A percentile compares a stretch with the other conserved stretches of the same genome.
Conservation (phyloP, 2,797 vertebrate genomes). For the Carapus acus region DNA sequence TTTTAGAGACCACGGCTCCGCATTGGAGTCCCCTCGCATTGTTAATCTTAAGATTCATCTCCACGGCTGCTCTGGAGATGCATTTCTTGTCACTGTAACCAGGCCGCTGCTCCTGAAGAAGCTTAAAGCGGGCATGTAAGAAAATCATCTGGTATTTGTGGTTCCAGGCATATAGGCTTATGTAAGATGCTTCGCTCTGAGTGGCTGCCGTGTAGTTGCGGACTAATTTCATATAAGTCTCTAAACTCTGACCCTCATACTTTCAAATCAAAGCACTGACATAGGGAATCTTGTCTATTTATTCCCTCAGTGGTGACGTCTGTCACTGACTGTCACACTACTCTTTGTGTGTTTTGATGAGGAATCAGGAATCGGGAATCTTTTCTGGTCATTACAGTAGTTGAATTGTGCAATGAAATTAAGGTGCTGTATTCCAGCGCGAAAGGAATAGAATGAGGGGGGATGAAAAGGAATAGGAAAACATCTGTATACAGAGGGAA, state of each 20-base stretch:
- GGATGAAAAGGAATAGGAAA: no score
- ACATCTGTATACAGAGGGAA: no score
- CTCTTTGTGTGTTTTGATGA: no score
- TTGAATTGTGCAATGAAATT: no score
- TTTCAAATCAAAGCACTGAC: constrained; percentile 26
- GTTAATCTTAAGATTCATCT: constrained; percentile 15
- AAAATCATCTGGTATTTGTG: constrained; percentile 1
- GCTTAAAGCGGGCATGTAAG: neutral
- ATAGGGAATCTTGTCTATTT: no score
- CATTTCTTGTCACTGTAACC: no score
- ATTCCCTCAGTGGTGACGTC: no score
- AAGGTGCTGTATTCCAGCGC: no score
- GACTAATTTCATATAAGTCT: constrained; percentile 22
- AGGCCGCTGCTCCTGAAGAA: neutral
- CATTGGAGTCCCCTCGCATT: constrained; percentile 1
- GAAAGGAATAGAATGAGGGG: no score
- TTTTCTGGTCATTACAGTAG: no score
- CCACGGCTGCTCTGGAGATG: neutral
- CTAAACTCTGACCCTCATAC: constrained; percentile 5
- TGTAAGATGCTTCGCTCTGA: neutral
- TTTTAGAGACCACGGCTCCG: constrained; percentile 20
- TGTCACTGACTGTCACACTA: no score
- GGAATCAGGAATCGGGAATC: no score
- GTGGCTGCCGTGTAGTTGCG: constrained; percentile 6
- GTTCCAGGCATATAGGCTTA: constrained; percentile 5